Percentiles rank a stretch among this genome's conserved stretches.
phyloP scores from a whole-genome alignment of 2,797 vertebrate genomes.

The Oryzias sinensis region DNA sequence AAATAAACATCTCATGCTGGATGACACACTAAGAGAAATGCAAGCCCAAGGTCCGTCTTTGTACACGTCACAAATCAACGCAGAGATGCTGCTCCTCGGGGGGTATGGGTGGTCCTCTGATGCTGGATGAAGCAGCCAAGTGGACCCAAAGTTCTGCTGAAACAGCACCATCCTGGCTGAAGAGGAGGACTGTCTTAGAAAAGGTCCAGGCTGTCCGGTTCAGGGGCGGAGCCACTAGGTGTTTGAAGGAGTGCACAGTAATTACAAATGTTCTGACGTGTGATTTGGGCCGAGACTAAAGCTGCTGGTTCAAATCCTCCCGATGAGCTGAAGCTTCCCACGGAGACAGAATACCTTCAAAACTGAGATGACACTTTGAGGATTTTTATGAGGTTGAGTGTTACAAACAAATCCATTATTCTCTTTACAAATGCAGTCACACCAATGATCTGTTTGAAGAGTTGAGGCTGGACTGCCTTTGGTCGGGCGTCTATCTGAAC shows the following conservation, averaged over 20 bases:
- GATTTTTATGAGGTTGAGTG: too few species aligned
- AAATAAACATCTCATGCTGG: slow-evolving; percentile 98
- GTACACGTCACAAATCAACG: slow-evolving; percentile 69
- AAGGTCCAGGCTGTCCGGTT: neutral
- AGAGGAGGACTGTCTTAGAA: slow-evolving; percentile 3
- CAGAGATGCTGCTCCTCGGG: slow-evolving; percentile 19
- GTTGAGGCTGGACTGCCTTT: too few species aligned
- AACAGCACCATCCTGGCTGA: neutral
- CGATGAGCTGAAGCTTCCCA: too few species aligned
- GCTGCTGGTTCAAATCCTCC: too few species aligned
- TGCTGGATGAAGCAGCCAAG: neutral
- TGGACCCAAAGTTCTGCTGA: neutral
- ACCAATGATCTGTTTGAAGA: too few species aligned
- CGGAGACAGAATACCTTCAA: too few species aligned
- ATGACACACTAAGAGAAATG: slow-evolving; percentile 86
- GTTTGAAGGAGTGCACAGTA: neutral
- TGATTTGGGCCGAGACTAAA: too few species aligned
- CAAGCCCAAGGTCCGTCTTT: slow-evolving; percentile 77
- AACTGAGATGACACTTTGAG: too few species aligned
- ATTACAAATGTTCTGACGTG: slow-evolving; percentile 2
- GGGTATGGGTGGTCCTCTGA: neutral
- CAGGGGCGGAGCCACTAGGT: too few species aligned
- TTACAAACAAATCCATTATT: too few species aligned
- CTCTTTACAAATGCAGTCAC: too few species aligned
- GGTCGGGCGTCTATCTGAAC: too few species aligned